Evolutionary conservation across 2,888 invertebrate genomes (phyloP), one percentile per base, ranked within the genome.

Genomic region (Gandaritis pyraliata): DNA sequence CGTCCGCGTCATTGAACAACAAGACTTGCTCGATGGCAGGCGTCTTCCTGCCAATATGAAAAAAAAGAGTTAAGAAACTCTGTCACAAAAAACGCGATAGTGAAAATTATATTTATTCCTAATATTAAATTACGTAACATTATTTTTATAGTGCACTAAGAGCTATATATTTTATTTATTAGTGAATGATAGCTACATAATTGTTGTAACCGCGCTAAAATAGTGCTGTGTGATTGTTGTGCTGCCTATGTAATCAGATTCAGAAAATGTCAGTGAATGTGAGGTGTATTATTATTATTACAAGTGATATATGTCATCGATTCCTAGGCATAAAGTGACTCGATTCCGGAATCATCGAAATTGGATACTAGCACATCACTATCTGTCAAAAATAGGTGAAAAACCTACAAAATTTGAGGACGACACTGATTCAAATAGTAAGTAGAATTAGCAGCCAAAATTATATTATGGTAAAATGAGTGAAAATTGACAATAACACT

Each of bases 1-100:
- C 80, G 80, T 87, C 83, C 90, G 91, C 91, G 91, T 91, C 91
- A 92, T 92, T 92, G 88, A 91, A 89, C 87, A 91, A 90, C 91
- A 90, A 91, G 91, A 87, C 88, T 89, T 85, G 90, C 87, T 91
- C 87, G 88, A 88, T 89, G 90, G 90, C 88, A 90, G 90, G 84
- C 91, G 91, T 86, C 79, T 83, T 85, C 81, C 90, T 89, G 90
- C 89, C 91, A 91, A 90, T 88, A 92, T 92, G 91, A 90, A 87
- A 85, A 87, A n/a, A 83, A 86, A 87, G 86, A 87, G 86, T 87
- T 83, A 80, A 83, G 79, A 81, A 85, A 88, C 87, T 89, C 87
- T 83, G 77, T 82, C 78, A 86, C 83, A 85, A 90, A 88, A 88
- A 80, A 88, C 90, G 88, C 86, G 89, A 86, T 88, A 89, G 89